Evolutionary conservation across 2,888 invertebrate genomes (phyloP).

Genomic region (Nephrotoma appendiculata): DNA sequence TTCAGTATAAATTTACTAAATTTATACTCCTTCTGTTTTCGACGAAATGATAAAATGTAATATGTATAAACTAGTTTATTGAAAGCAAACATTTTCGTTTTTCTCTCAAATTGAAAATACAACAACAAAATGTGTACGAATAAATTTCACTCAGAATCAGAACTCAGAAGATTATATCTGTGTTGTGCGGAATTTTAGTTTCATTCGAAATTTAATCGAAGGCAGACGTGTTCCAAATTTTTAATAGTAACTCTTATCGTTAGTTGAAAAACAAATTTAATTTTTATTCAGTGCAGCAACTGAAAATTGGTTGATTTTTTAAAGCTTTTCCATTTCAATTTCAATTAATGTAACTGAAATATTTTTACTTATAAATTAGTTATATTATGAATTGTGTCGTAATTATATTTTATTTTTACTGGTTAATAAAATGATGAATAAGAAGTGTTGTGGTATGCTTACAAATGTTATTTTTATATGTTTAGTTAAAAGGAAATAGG

Average conservation of each 20-base stretch:
- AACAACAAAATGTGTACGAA: background rate
- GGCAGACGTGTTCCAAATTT: background rate
- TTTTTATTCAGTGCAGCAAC: background rate
- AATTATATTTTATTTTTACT: too few relatives aligned
- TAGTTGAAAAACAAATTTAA: background rate
- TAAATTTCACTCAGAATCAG: background rate
- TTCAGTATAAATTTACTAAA: background rate
- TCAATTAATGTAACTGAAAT: background rate
- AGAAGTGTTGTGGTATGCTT: background rate
- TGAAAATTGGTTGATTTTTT: background rate
- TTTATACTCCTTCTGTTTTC: background rate
- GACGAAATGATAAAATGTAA: background rate
- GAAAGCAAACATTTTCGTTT: background rate
- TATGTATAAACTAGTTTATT: background rate
- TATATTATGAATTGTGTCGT: too few relatives aligned
- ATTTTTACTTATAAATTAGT: too few relatives aligned
- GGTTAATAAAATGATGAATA: background rate
- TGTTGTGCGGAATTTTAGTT: background rate
- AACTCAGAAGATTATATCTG: background rate
- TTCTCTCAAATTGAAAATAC: background rate
- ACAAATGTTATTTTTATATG: background rate
- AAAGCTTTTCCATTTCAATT: background rate
- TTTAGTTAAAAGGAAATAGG: background rate
- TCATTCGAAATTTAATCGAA: background rate
- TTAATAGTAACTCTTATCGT: background rate